A percentile compares a stretch with the other conserved stretches of the same genome.
Conservation (phyloP, 2,797 vertebrate genomes). For the Danionella dracula region DNA sequence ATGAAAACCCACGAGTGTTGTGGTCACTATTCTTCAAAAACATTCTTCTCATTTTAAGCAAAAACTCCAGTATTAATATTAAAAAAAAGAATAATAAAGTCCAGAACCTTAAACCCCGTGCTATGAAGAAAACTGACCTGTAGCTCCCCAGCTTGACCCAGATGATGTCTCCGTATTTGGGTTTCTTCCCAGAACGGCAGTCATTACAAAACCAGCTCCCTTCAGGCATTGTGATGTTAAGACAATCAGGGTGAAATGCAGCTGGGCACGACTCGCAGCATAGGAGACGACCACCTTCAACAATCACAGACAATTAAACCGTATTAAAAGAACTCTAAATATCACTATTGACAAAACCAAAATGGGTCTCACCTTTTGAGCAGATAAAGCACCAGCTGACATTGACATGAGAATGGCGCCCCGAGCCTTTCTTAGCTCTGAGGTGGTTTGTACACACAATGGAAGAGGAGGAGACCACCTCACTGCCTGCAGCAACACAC, state of each 20-base stretch:
- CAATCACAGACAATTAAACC: not conserved
- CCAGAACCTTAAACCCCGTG: no score
- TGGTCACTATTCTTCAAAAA: no score
- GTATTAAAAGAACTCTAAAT: not conserved
- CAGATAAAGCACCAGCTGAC: conserved; percentile 99
- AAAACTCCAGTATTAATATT: no score
- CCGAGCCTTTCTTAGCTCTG: conserved; percentile 85
- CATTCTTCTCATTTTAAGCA: no score
- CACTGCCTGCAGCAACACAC: conserved; percentile 88
- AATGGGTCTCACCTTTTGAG: conserved; percentile 96
- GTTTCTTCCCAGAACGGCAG: conserved; percentile 90
- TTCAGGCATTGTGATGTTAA: conserved; percentile 95
- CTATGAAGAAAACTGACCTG: conserved; percentile 82
- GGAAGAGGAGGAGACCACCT: conserved; percentile 79
- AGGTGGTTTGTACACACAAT: conserved; percentile 93
- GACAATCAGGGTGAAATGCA: conserved; percentile 94
- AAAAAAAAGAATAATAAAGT: no score
- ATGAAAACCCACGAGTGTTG: no score
- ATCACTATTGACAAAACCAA: no score
- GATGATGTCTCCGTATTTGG: conserved; percentile 91
- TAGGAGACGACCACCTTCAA: conserved; percentile 85
- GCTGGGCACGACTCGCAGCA: conserved; percentile 97
- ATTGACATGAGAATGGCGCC: conserved; percentile 93
- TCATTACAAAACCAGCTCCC: conserved; percentile 99
- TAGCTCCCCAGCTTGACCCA: conserved; percentile 98